Base-by-base conservation (phyloP, 2,888 invertebrate species). In the Tipula unca region DNA sequence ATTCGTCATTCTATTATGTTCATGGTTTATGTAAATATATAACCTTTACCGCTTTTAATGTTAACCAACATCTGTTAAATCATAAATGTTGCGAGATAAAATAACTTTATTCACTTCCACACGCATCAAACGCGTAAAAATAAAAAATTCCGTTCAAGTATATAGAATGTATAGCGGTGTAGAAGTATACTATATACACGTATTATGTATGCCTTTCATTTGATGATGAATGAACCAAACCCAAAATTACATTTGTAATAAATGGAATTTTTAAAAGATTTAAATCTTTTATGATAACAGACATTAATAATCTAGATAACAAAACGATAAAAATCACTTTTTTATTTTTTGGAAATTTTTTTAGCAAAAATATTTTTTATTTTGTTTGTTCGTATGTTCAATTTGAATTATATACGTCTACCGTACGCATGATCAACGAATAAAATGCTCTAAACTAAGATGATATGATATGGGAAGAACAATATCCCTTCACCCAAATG, bases 241-340 rank as follows among this genome's bases (percentile, higher is more conserved):
- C 69, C 69, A 8, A 69, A 69, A 20, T 20, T 69, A 69, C 69
- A 69, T 25, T 69, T 69, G 69, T 69, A 69, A 69, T 25, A 69
- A 69, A 69, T 69, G 69, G 69, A 69, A 69, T 69, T 25, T 69
- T 69, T 69, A 25, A 69, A 69, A 69, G 69, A 20, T 69, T 69
- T 69, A 69, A 69, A 69, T 69, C 69, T 69, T 69, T 69, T 69
- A 69, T 69, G 69, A 69, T 69, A 69, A 69, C 69, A 69, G 69
- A 69, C 69, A 69, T 69, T 69, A 69, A 69, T 69, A 69, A 69
- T 69, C 69, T 69, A 69, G 69, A 69, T 69, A 69, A 69, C 69
- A 69, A 69, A 69, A 69, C 69, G 69, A 69, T 20, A 69, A 69
- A 69, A 69, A 69, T 69, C 20, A 17, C 17, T 39, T 39, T 39